Percentiles rank a stretch among this genome's conserved stretches.
Evolutionary conservation across 2,888 invertebrate genomes (phyloP).

Genomic region (Andrena camellia): DNA sequence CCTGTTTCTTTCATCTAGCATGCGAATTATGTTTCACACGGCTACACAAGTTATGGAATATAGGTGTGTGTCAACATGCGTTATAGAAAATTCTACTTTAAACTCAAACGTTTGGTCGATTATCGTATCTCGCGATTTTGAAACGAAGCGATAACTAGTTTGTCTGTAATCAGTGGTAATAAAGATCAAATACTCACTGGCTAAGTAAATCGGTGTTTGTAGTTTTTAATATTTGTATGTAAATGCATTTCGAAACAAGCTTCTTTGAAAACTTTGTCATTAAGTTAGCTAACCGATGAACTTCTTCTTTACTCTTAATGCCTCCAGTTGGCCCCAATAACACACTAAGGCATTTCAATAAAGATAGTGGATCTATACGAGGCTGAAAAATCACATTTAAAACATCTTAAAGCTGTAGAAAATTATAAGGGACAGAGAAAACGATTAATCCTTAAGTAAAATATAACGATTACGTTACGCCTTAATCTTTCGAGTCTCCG

Average conservation of each 20-base stretch:
- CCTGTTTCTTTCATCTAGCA: conserved; percentile 78
- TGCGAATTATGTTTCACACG: conserved; percentile 70
- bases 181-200: conserved; percentile 86
- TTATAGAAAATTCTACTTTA: not conserved
- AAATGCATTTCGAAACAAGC: conserved; percentile 97
- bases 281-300: conserved; percentile 95
- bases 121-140: too few relatives aligned
- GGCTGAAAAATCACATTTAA: conserved; percentile 88
- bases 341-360: conserved; percentile 95
- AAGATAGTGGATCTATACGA: conserved; percentile 95
- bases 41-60: conserved; percentile 64
- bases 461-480: not conserved
- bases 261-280: conserved; percentile 98
- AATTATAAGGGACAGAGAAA: not conserved
- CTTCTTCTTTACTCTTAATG: conserved; percentile 95
- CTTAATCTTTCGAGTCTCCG: not conserved
- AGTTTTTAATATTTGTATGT: conserved; percentile 95
- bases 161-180: not conserved
- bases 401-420: conserved; percentile 16
- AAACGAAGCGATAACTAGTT: not conserved
- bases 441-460: not conserved
- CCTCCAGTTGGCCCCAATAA: conserved; percentile 94
- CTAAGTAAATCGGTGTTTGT: conserved; percentile 94
- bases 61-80: conserved; percentile 75
- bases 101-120: not conserved